Evolutionary conservation across 2,888 invertebrate genomes (phyloP), one percentile per base, ranked within the genome.

Genomic region (Mellilla xanthometata): DNA sequence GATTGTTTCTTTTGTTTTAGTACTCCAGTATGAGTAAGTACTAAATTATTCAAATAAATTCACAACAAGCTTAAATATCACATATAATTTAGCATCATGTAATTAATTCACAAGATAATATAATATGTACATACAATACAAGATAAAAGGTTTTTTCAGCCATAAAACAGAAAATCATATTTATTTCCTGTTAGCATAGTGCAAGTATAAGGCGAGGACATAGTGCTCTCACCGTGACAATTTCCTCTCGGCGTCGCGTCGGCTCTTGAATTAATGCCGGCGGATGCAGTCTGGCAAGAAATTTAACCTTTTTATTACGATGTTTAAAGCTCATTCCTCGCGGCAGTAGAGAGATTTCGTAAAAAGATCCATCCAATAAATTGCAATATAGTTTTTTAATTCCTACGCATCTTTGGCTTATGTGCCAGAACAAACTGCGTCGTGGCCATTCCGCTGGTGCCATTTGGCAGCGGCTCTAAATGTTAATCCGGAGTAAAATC

Each of bases 201-300:
- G 6, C 3, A 19, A 19, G 15, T 19, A 6, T 19, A 10, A 9
- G 23, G 41, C 36, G 38, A 26, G 28, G 24, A 42, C 30, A 50
- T 39, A 38, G 49, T 56, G 48, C 66, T 58, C 54, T 60, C 44
- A 51, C 56, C 55, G 55, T 61, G 60, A 69, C 64, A 67, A 65
- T 66, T 62, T 58, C 49, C 53, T 59, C 52, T 49, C 60, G 58
- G 54, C 56, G n/a, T 36, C 36, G 11, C 36, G 55, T 54, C 53
- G 52, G 61, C 62, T 64, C 62, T 73, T 68, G 65, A 72, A 72
- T 73, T 67, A 76, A 72, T 68, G 55, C 52, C 64, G 55, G 58
- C 58, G 60, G 55, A 60, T n/a, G n/a, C n/a, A n/a, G n/a, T n/a
- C n/a, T 59, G 49, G 52, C 58, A 49, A 52, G 60, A 58, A 63